phyloP scores from a whole-genome alignment of 2,888 invertebrate genomes.

The Oligia strigilis region DNA sequence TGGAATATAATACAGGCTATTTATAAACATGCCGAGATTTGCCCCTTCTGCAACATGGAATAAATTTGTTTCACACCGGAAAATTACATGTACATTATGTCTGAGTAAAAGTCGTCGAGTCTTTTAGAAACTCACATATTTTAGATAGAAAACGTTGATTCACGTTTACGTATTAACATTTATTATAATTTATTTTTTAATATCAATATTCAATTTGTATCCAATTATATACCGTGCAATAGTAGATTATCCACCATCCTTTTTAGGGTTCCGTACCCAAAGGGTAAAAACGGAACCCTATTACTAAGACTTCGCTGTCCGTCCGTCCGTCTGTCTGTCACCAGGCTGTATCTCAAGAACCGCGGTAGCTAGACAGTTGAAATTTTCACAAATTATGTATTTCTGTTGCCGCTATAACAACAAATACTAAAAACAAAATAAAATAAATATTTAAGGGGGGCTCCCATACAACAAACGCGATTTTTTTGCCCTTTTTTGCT shows the following conservation, averaged over 20 bases:
- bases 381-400: no score
- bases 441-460: no score
- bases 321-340: no score
- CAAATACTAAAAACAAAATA: no score
- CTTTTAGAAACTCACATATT: constrained; percentile 8
- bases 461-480: no score
- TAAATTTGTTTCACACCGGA: constrained; percentile 42
- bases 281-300: no score
- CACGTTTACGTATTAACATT: neutral
- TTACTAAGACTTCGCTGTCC: no score
- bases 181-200: neutral
- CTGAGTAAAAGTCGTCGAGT: constrained; percentile 3
- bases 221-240: neutral
- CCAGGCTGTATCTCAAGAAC: no score
- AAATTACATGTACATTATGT: constrained; percentile 7
- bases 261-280: no score
- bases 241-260: neutral
- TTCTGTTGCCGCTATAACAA: no score
- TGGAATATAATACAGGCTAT: constrained; percentile 50
- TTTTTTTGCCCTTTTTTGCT: no score
- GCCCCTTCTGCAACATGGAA: constrained; percentile 42
- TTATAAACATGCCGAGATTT: constrained; percentile 50
- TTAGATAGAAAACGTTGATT: neutral
- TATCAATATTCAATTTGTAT: neutral
- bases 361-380: no score